Base-by-base conservation (phyloP, 2,888 invertebrate species). In the Conchocele bisecta region DNA sequence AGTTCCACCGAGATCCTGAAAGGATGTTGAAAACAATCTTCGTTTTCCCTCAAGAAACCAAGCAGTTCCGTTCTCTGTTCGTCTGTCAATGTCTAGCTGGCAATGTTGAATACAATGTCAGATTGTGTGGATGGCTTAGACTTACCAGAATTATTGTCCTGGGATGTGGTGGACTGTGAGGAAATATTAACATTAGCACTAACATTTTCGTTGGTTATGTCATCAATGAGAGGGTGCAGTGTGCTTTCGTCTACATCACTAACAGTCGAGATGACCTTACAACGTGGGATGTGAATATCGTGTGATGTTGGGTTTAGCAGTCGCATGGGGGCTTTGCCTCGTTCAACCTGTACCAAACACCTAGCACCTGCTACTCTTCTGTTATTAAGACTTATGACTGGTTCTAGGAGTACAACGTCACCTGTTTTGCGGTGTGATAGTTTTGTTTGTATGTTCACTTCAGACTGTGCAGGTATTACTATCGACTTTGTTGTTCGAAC, bases 21-120 rank as follows among this genome's bases (percentile, higher is more conserved):
- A 28, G n/a, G 46, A 46, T 3, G 46, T 46, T 4, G 46, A 46
- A 28, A 46, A 46, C 5, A 46, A 46, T 46, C 46, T 46, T 20
- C 22, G 15, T 46, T 46, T 46, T 28, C 28, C 22, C 28, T 20
- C 22, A 46, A 28, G 28, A 46, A 46, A 11, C 28, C 9, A 4
- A 46, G 46, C 9, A 46, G 46, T n/a, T 46, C 46, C 7, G 46
- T 5, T 46, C 46, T 46, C 46, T 46, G n/a, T n/a, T n/a, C n/a
- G n/a, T n/a, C n/a, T n/a, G n/a, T n/a, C n/a, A n/a, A n/a, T n/a
- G n/a, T n/a, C n/a, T n/a, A n/a, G n/a, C n/a, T n/a, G n/a, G n/a
- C n/a, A n/a, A n/a, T n/a, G n/a, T n/a, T n/a, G n/a, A n/a, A n/a
- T n/a, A n/a, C n/a, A n/a, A n/a, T n/a, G n/a, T n/a, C n/a, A n/a